Base-by-base conservation (phyloP, 2,113 vertebrate genomes). In the Todiramphus saurophagus region DNA sequence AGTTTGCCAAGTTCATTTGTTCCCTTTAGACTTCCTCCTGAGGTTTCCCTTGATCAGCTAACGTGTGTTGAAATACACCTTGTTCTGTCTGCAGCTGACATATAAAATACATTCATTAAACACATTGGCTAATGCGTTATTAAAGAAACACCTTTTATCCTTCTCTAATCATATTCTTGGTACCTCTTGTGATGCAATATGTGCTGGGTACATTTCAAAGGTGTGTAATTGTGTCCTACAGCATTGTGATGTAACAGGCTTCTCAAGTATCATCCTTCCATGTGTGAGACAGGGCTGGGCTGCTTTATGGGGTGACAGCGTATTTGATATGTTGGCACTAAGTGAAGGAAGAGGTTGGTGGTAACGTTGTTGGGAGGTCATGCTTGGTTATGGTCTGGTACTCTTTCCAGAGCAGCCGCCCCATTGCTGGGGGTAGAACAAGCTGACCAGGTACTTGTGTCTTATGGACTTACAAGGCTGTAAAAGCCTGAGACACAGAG, bases 111-210 rank as follows among this genome's bases (percentile, higher is more conserved):
- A 59, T 89, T 94, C 87, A 89, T 95, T 97, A 96, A 94, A 82
- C 75, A 85, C 1, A 0, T 85, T 93, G 77, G 86, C 86, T 96
- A 97, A 95, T 89, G 87, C 2, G 28, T 89, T 96, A 91, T 96
- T 95, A 96, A 91, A 87, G 90, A 81, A 95, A 69, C 44, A 92
- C 64, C 83, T 94, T 96, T 96, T 94, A 96, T 94, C 94, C 89
- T 89, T 82, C 83, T 81, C 82, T 96, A 93, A 95, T 96, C 94
- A 46, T 94, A 77, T 94, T 94, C 93, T 90, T 74, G 59, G 85
- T 97, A 90, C 84, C 67, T 96, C 50, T 89, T 70, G 80, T 94
- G 95, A 94, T 95, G 92, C 94, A 95, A 94, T 79, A 63, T 43
- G 70, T 77, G 18, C 78, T 91, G 87, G 87, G 63, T 93, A 68